These are phyloP conservation scores for Lepus timidus DNA, from an alignment of 2,113 vertebrate species.

Conservation along the genomic window DNA sequence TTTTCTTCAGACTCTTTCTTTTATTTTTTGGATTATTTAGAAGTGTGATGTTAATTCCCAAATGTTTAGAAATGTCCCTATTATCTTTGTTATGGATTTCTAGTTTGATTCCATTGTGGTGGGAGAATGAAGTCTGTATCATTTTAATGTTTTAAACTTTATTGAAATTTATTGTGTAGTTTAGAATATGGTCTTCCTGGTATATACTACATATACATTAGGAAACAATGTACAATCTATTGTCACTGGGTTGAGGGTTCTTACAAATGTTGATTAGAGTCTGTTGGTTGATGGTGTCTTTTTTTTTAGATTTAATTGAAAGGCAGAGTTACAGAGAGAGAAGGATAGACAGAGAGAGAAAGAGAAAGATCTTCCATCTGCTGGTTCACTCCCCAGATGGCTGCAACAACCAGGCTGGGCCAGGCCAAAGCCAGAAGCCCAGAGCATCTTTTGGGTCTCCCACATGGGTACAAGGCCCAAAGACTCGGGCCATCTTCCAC, in stretches of 20 bases:
- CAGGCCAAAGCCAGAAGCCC: no score
- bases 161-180: background rate
- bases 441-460: no score
- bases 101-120: background rate
- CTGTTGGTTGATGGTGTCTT: background rate
- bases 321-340: no score
- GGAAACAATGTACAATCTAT: background rate
- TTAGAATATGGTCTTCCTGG: background rate
- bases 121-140: background rate
- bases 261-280: background rate
- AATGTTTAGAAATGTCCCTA: background rate
- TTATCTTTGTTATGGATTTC: background rate
- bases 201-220: background rate
- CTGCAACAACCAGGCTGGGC: no score
- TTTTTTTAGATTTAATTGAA: background rate
- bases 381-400: no score
- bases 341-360: no score
- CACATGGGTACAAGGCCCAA: no score
- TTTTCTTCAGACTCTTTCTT: background rate
- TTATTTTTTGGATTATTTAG: background rate
- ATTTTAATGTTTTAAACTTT: background rate
- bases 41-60: background rate
- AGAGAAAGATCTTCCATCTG: no score
- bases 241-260: background rate
- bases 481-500: no score